Percentiles rank a stretch among this genome's conserved stretches.
phyloP scores from a whole-genome alignment of 2,113 vertebrate species.

The Setophaga coronata region DNA sequence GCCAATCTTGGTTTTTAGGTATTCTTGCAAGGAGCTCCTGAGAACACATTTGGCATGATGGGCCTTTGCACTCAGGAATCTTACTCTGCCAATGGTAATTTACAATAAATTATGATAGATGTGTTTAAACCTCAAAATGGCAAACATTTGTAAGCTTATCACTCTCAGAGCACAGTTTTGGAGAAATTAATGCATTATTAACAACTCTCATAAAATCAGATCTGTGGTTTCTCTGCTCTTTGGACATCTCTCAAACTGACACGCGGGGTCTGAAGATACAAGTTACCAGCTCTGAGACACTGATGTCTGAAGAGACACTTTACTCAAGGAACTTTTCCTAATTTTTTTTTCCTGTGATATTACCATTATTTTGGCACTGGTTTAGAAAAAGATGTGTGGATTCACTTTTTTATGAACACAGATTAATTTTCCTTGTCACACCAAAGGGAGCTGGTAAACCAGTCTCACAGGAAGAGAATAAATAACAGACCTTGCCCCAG shows the following conservation, averaged over 20 bases:
- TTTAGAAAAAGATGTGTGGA: background rate
- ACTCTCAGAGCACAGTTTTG: background rate
- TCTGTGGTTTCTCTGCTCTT: background rate
- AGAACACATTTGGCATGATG: background rate
- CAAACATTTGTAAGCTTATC: background rate
- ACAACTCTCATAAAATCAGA: background rate
- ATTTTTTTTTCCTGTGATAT: background rate
- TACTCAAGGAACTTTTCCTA: background rate
- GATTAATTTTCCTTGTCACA: background rate
- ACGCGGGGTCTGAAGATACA: accelerated
- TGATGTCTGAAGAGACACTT: background rate
- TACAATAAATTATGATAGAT: background rate
- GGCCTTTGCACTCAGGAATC: background rate
- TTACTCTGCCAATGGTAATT: accelerated
- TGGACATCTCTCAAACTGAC: background rate
- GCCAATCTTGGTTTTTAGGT: background rate
- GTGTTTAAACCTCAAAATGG: background rate
- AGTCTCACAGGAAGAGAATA: background rate
- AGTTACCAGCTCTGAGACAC: background rate
- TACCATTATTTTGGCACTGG: background rate
- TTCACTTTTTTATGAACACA: background rate
- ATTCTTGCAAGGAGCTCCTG: background rate
- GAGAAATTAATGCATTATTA: background rate
- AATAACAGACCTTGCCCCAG: background rate
- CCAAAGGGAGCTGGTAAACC: background rate